Percentiles rank a stretch among this genome's conserved stretches.
Evolutionary conservation across 1,140 invertebrate genomes (phyloP).

Genomic region (Caenorhabditis briggsae): DNA sequence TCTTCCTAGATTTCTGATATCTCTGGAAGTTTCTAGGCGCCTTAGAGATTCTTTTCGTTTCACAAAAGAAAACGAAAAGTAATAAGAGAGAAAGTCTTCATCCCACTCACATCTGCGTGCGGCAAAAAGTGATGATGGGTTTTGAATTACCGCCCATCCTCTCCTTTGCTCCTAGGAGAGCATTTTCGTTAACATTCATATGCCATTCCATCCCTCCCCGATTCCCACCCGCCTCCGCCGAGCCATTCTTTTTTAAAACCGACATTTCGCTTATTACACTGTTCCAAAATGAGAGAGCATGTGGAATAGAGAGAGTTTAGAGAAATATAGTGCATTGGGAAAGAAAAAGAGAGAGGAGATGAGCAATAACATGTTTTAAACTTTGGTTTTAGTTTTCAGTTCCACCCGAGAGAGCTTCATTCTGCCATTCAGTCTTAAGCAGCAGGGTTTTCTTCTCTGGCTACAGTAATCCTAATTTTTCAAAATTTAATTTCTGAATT

Average conservation of each 20-base stretch:
- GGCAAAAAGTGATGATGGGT: slow-evolving; percentile 52
- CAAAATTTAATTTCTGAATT: too few species aligned
- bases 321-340: not conserved
- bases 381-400: slow-evolving; percentile 55
- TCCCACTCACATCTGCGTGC: not conserved
- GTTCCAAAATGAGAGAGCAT: not conserved
- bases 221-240: slow-evolving; percentile 3
- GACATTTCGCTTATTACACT: not conserved
- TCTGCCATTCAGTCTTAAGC: slow-evolving; percentile 3
- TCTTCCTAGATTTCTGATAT: too few species aligned
- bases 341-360: not conserved
- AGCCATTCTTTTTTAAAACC: not conserved
- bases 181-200: not conserved
- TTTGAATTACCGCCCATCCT: slow-evolving; percentile 34
- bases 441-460: not conserved
- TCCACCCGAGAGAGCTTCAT: not conserved
- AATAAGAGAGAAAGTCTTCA: too few species aligned
- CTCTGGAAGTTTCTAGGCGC: too few species aligned
- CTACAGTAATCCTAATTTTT: too few species aligned
- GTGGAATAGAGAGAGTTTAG: not conserved
- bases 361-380: slow-evolving; percentile 31
- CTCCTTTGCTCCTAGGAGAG: not conserved
- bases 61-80: not conserved
- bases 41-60: too few species aligned
- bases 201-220: not conserved